phyloP scores from a whole-genome alignment of 2,888 invertebrate species.

The Drosophila testacea region DNA sequence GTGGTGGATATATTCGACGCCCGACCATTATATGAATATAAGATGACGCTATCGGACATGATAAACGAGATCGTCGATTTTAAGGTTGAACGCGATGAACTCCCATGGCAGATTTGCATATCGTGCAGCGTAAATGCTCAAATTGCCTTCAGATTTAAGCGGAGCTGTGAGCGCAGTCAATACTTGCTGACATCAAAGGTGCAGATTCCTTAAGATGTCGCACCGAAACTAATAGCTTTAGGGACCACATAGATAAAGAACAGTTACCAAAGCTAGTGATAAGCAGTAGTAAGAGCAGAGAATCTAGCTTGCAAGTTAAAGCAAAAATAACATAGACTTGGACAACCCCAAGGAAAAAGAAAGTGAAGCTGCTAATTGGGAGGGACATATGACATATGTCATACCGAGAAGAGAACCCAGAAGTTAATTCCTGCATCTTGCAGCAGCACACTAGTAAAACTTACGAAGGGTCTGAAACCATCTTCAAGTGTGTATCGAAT shows the following conservation, averaged over 20 bases:
- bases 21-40: slow-evolving; percentile 4
- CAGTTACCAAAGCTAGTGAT: not conserved
- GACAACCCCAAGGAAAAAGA: not conserved
- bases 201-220: too few relatives aligned
- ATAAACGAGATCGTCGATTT: slow-evolving; percentile 27
- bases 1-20: slow-evolving; percentile 31
- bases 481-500: not conserved
- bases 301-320: too few relatives aligned
- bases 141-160: too few relatives aligned
- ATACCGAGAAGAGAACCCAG: not conserved
- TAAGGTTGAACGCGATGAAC: too few relatives aligned
- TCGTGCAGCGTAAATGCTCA: too few relatives aligned
- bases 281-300: not conserved
- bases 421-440: not conserved
- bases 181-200: too few relatives aligned
- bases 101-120: too few relatives aligned
- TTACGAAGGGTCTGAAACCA: not conserved
- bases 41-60: slow-evolving; percentile 30
- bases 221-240: not conserved
- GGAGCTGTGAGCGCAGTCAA: too few relatives aligned
- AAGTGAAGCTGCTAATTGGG: not conserved
- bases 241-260: not conserved
- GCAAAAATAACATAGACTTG: not conserved
- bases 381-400: not conserved
- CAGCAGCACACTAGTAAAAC: not conserved